These are phyloP conservation scores for Meda fulgida DNA, from an alignment of 2,797 vertebrate species.

Conservation along the genomic window DNA sequence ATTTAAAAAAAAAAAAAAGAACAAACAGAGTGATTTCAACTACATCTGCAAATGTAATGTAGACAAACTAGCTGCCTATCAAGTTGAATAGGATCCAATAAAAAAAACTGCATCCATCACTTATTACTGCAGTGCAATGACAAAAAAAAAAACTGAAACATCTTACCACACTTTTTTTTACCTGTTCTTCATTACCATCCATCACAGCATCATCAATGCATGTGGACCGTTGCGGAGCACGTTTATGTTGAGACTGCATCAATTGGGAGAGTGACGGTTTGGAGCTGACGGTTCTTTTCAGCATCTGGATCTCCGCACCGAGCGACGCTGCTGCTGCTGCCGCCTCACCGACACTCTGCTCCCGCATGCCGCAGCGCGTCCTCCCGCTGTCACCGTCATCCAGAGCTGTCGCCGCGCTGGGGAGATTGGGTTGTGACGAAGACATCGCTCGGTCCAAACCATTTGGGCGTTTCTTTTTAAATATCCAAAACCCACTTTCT, in stretches of 20 bases:
- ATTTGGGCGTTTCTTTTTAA: constrained; percentile 76
- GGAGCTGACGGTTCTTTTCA: constrained; percentile 33
- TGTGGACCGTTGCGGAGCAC: constrained; percentile 82
- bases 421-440: constrained; percentile 88
- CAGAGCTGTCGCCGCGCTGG: constrained; percentile 74
- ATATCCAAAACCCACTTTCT: constrained; percentile 76
- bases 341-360: constrained; percentile 35
- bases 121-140: constrained; percentile 3
- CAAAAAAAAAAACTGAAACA: neutral
- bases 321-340: constrained; percentile 62
- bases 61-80: too few relatives aligned
- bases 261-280: constrained; percentile 71
- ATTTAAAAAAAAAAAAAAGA: too few relatives aligned
- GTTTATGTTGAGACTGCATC: constrained; percentile 86
- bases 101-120: neutral
- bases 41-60: neutral
- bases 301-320: constrained; percentile 44
- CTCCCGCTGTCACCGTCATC: constrained; percentile 36
- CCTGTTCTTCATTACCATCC: constrained; percentile 13
- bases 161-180: constrained; percentile 41
- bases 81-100: neutral
- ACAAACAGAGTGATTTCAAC: neutral
- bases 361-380: constrained; percentile 62
- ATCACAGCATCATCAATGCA: constrained; percentile 75
- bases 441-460: constrained; percentile 85